These are phyloP conservation scores for Phyllotis vaccarum DNA, from an alignment of 2,797 vertebrate species.

Conservation along the genomic window DNA sequence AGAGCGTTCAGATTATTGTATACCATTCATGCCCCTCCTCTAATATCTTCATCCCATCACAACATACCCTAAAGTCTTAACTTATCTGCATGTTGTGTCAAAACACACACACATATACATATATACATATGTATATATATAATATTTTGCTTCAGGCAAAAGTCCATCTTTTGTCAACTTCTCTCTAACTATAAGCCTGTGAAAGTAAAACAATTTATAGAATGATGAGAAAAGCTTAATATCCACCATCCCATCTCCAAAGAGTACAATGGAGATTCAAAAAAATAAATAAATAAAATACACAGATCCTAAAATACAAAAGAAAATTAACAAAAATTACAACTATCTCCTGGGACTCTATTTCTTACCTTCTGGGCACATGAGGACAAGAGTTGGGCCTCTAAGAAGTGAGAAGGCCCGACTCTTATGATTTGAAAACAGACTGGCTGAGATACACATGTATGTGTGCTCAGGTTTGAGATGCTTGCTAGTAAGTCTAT, in stretches of 20 bases:
- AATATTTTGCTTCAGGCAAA: neutral
- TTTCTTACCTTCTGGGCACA: neutral
- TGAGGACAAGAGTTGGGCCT: accelerated
- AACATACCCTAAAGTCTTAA: neutral
- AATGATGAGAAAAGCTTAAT: neutral
- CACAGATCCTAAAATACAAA: neutral
- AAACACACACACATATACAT: neutral
- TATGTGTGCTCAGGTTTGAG: neutral
- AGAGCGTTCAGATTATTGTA: neutral
- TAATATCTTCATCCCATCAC: neutral
- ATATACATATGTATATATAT: too few species aligned
- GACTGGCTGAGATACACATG: neutral
- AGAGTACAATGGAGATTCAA: neutral
- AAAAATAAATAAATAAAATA: too few species aligned
- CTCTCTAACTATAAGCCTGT: neutral
- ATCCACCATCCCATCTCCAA: neutral
- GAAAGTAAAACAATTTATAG: neutral
- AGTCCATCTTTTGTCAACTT: neutral
- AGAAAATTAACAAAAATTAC: neutral
- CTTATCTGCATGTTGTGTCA: neutral
- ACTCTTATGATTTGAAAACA: too few species aligned
- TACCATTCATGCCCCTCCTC: neutral
- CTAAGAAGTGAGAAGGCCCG: neutral
- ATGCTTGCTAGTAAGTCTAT: neutral
- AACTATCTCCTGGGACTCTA: neutral